Conservation (phyloP, 2,113 vertebrate species). For the Rissa tridactyla region DNA sequence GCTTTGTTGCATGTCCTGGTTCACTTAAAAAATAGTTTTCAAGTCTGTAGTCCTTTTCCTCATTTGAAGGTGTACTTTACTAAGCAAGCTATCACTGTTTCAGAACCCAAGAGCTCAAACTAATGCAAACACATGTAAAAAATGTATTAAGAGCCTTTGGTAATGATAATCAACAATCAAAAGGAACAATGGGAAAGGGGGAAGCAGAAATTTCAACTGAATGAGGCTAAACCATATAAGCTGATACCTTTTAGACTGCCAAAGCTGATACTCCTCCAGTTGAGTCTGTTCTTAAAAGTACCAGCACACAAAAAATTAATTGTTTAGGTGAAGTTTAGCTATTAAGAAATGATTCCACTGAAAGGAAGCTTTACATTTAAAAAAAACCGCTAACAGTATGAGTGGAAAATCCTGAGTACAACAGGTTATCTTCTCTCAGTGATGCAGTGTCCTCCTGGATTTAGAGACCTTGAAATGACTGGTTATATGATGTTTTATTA, state of each 20-base stretch:
- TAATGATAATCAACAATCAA: not conserved
- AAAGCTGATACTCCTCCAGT: not conserved
- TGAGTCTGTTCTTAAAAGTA: not conserved
- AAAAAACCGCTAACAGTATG: not conserved
- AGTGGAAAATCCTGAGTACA: not conserved
- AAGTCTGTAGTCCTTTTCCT: not conserved
- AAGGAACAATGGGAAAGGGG: not conserved
- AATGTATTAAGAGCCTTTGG: not conserved
- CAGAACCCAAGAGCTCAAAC: not conserved
- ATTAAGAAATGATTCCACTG: not conserved
- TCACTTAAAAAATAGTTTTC: not conserved
- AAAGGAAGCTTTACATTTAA: not conserved
- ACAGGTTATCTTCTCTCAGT: not conserved
- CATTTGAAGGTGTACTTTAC: not conserved
- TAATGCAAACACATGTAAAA: not conserved
- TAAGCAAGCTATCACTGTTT: not conserved
- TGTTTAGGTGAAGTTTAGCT: not conserved
- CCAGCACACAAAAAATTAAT: not conserved
- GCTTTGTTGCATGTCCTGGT: not conserved
- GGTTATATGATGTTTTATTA: not conserved
- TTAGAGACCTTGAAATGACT: slow-evolving; percentile 9
- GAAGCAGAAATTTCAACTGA: not conserved
- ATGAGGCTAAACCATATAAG: not conserved
- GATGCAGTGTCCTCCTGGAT: not conserved
- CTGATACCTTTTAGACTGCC: not conserved